A percentile compares a stretch with the other conserved stretches of the same genome.
These are phyloP conservation scores for Serripes groenlandicus DNA, from an alignment of 2,888 invertebrate genomes.

Conservation along the genomic window DNA sequence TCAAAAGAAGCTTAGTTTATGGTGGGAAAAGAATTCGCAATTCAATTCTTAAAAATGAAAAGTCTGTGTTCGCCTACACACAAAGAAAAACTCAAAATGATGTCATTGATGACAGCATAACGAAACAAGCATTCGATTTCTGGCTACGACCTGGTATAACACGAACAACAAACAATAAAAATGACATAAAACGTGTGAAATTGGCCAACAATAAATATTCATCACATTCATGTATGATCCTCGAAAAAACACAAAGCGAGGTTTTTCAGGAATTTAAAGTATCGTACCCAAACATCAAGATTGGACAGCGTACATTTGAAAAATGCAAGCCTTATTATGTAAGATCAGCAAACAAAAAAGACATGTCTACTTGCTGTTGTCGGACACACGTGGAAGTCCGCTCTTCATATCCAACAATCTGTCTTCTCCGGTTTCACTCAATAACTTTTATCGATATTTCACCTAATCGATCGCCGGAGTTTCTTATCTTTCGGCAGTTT, in stretches of 20 bases:
- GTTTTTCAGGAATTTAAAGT: conserved; percentile 26
- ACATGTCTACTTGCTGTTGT: conserved; percentile 33
- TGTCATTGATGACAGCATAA: background rate
- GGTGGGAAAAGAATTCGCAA: background rate
- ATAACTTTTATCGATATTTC: too few species aligned
- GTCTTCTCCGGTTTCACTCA: too few species aligned
- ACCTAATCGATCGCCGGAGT: too few species aligned
- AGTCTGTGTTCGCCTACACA: background rate
- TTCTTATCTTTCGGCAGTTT: too few species aligned
- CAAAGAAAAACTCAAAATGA: background rate
- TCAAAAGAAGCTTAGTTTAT: too few species aligned
- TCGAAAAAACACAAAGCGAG: conserved; percentile 38
- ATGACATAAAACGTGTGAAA: conserved; percentile 7
- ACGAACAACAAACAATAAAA: conserved; percentile 12
- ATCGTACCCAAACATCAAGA: conserved; percentile 23
- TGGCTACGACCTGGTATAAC: conserved; percentile 1
- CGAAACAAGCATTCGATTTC: background rate
- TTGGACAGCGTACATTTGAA: conserved; percentile 37
- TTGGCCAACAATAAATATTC: background rate
- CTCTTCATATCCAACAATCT: too few species aligned
- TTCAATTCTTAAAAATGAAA: background rate
- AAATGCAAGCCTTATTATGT: conserved; percentile 32
- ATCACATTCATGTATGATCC: background rate
- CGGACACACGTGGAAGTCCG: conserved; percentile 25
- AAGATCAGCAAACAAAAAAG: conserved; percentile 19